Evolutionary conservation across 2,888 invertebrate genomes (phyloP), one percentile per base, ranked within the genome.

Genomic region (Xiphydria camelus): DNA sequence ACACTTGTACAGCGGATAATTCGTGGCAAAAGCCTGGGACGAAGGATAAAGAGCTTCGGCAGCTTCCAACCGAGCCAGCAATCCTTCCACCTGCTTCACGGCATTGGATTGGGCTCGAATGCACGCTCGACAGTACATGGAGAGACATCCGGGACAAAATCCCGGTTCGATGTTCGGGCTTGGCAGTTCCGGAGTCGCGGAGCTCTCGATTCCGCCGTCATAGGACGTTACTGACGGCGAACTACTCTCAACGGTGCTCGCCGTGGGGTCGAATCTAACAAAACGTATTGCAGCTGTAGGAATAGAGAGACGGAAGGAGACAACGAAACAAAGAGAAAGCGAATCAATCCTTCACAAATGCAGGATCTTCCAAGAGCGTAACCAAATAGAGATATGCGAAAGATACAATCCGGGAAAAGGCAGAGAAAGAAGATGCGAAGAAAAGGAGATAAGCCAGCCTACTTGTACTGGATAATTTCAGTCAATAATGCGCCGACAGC

Each of bases 21-120:
- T 83, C 4, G 77, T 77, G 0, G 85, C 88, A 78, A 94, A 88
- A 15, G 90, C 88, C 59, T 87, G 85, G 39, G 85, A 85, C 4
- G 92, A 92, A 0, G 94, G 92, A 77, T 90, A 95, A 7, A 94
- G 79, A 3, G 87, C 82, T 68, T 91, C 88, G 1, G 89, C 91
- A 41, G 81, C 79, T 68, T 92, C 88, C 55, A 93, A 78, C 18
- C 88, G 79, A 37, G 84, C 83, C 47, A 94, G 77, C 40, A 94
- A 75, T 33, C 80, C 78, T 66, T 86, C 85, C 5, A 94, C 84
- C 67, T 91, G 87, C 38, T 80, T 82, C 66, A 94, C 78, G 1
- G 91, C 93, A 47, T 80, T 76, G 48, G 87, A 87, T 66, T 91
- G 88, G 12, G 85, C 83, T 39, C 82, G 84, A 40, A 86, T 79